A percentile compares a stretch with the other conserved stretches of the same genome.
Evolutionary conservation across 2,888 invertebrate genomes (phyloP).

Genomic region (Auanema sp.): DNA sequence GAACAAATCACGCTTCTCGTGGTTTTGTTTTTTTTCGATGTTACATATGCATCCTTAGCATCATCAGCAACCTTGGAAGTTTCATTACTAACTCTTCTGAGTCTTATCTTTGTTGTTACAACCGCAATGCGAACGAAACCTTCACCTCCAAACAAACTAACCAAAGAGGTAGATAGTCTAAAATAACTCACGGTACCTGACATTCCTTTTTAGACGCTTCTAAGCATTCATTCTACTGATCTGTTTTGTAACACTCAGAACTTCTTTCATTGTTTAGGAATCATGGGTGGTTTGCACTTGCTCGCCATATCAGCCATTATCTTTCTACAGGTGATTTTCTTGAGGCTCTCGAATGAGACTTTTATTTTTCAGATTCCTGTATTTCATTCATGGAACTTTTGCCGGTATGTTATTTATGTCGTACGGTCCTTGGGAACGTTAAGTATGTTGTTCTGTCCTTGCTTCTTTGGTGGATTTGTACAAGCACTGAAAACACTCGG

Average conservation of each 20-base stretch:
- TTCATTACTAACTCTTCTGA: constrained; percentile 2
- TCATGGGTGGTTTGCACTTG: constrained; percentile 7
- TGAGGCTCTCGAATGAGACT: not conserved
- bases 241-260: constrained; percentile 9
- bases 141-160: not conserved
- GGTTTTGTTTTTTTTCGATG: constrained; percentile 8
- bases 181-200: not conserved
- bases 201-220: constrained; percentile 6
- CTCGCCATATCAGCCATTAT: constrained; percentile 5
- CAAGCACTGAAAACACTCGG: constrained; percentile 18
- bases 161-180: not conserved
- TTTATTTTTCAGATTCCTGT: constrained; percentile 9
- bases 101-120: not conserved
- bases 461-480: constrained; percentile 18
- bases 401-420: constrained; percentile 4
- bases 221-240: constrained; percentile 10
- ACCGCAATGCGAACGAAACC: not conserved
- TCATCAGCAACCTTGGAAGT: constrained; percentile 11
- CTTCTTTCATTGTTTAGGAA: constrained; percentile 13
- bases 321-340: constrained; percentile 6
- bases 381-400: constrained; percentile 2
- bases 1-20: not conserved
- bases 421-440: constrained; percentile 14
- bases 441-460: constrained; percentile 11
- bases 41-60: constrained; percentile 3